Base-by-base conservation (phyloP, 1,140 invertebrate genomes). In the Sminthurinus signatus region DNA sequence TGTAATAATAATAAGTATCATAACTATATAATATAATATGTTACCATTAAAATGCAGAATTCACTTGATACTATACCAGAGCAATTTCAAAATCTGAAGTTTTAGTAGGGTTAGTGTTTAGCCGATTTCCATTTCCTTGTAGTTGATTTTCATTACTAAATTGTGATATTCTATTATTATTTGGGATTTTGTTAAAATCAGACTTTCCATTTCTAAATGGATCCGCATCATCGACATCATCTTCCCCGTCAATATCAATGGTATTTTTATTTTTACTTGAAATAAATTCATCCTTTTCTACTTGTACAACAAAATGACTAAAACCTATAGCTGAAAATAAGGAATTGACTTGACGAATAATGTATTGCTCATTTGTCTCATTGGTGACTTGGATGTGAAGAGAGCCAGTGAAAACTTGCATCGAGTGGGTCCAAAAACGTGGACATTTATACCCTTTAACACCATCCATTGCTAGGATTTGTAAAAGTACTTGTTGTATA, bases 351-450 rank as follows among this genome's bases (percentile, higher is more conserved):
- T 66, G 59, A n/a, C 65, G 56, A 43, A 66, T 64, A 14, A 70
- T 52, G 50, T 70, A 55, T 43, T 80, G 79, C 72, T 81, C 79
- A 65, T 75, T 75, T 12, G 75, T 73, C 46, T 77, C 74, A 28
- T 73, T 65, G 2, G 68, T 73, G 8, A 78, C 74, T 64, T 80
- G 78, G 42, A 80, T 68, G 64, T 80, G 78, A 42, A 81, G 63
- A 23, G 73, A 76, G 2, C 77, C 79, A 56, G 74, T 72, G 19
- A 76, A 68, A 48, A 77, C 74, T 52, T 71, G 71, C 3, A 77
- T 73, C 12, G 61, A 21, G 65, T 80, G 78, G 46, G 72, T 72
- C 79, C 79, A 81, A 68, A 80, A 77, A 60, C 79, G 75, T 27
- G 77, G 78, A 23, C 77, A 74, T 64, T 76, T 72, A 64, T 78